These are phyloP conservation scores for Actinia equina DNA, from an alignment of 64 coral and sea anemone genomes.

Conservation along the genomic window DNA sequence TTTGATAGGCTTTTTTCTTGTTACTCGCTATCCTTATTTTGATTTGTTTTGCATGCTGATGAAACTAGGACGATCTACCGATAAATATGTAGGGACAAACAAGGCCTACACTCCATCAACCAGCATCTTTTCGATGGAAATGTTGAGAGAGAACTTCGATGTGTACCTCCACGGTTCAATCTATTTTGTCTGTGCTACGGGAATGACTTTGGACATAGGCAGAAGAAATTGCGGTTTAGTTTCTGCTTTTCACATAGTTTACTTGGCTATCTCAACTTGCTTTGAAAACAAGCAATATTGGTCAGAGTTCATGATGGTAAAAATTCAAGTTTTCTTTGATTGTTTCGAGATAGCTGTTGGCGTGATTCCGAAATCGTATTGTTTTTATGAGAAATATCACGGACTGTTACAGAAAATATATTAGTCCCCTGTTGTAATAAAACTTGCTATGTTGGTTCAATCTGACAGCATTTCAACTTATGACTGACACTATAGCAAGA, in stretches of 20 bases:
- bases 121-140: conserved; percentile 30
- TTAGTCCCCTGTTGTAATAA: too few relatives aligned
- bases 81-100: not conserved
- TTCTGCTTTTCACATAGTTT: conserved; percentile 65
- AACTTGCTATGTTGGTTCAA: too few relatives aligned
- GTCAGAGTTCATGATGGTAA: conserved; percentile 88
- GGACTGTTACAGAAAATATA: too few relatives aligned
- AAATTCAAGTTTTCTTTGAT: conserved; percentile 6
- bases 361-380: too few relatives aligned
- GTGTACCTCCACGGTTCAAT: conserved; percentile 73
- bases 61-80: conserved; percentile 46
- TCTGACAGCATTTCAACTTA: too few relatives aligned
- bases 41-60: conserved; percentile 83
- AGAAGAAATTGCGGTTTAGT: conserved; percentile 70
- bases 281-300: conserved; percentile 33
- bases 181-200: conserved; percentile 92
- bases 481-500: too few relatives aligned
- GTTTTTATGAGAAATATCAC: too few relatives aligned
- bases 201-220: conserved; percentile 86
- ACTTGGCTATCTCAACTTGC: conserved; percentile 33
- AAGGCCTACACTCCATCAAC: not conserved
- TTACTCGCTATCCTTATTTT: conserved; percentile 86
- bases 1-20: conserved; percentile 64
- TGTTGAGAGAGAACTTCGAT: conserved; percentile 48
- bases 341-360: not conserved